These are phyloP conservation scores for Rattus norvegicus DNA, from an alignment of 2,113 vertebrate species.

Conservation along the genomic window GRCr8 NC_086023.1:130573501-130574000, in stretches of 20 bases:
- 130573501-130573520: too few species aligned
- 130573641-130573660: not conserved
- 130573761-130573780: not conserved
- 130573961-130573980: not conserved
- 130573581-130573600: not conserved
- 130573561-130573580: not conserved
- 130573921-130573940: not conserved
- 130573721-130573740: not conserved
- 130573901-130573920: not conserved
- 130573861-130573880: not conserved
- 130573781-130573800: not conserved
- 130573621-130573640: not conserved
- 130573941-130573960: not conserved
- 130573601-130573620: not conserved
- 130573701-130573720: not conserved
- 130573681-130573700: not conserved
- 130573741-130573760: not conserved
- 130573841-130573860: not conserved
- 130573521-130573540: not conserved
- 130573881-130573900: not conserved
- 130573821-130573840: too few species aligned
- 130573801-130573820: not conserved
- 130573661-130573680: not conserved
- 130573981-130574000: not conserved
- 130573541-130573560: not conserved